phyloP scores from a whole-genome alignment of 2,888 invertebrate genomes.

The Chloromyia formosa region DNA sequence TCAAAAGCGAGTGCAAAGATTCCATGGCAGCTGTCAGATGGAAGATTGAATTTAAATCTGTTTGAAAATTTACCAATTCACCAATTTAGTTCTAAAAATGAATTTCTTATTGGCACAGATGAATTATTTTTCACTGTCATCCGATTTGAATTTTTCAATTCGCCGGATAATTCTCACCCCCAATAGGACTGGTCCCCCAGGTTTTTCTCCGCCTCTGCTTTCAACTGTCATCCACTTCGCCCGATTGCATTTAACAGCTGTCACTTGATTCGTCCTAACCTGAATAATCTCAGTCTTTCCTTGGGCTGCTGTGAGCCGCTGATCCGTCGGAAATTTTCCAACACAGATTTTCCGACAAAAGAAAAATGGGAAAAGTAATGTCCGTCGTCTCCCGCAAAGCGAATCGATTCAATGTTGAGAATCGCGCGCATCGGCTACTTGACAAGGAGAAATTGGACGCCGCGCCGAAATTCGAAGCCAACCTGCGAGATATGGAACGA shows the following conservation, averaged over 20 bases:
- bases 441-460: slow-evolving; percentile 70
- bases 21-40: slow-evolving; percentile 11
- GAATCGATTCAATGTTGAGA: slow-evolving; percentile 78
- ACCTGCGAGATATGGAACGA: slow-evolving; percentile 71
- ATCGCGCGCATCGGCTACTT: slow-evolving; percentile 76
- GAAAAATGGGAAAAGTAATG: slow-evolving; percentile 74
- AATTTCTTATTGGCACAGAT: neutral
- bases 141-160: too few relatives aligned
- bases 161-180: too few relatives aligned
- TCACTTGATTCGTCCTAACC: too few relatives aligned
- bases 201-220: neutral
- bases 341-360: neutral
- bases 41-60: neutral
- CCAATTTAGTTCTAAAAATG: too few relatives aligned
- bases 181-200: too few relatives aligned
- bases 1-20: slow-evolving; percentile 28
- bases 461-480: slow-evolving; percentile 75
- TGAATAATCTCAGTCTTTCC: too few relatives aligned
- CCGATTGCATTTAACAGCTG: too few relatives aligned
- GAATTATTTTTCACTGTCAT: neutral
- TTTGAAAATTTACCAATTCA: too few relatives aligned
- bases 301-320: too few relatives aligned
- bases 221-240: neutral
- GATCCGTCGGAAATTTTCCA: too few relatives aligned
- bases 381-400: slow-evolving; percentile 69